phyloP scores from a whole-genome alignment of 2,888 invertebrate species.

The Apamea sordens region DNA sequence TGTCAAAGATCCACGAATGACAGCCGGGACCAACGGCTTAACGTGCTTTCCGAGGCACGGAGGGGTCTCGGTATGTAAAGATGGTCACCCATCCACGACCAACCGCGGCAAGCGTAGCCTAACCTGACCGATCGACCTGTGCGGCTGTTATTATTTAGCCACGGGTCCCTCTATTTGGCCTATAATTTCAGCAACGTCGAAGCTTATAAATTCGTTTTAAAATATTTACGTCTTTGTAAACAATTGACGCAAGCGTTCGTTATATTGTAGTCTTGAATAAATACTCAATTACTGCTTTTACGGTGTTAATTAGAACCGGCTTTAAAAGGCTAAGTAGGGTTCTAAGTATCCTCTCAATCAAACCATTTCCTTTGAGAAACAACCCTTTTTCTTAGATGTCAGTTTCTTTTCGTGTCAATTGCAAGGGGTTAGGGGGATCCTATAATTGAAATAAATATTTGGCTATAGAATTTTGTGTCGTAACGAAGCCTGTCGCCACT shows the following conservation, averaged over 20 bases:
- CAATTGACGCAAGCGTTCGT: slow-evolving; percentile 53
- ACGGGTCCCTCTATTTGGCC: no score
- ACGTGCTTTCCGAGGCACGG: no score
- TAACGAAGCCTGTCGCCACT: slow-evolving; percentile 71
- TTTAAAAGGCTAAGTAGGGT: slow-evolving; percentile 80
- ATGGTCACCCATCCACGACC: no score
- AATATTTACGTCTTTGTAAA: slow-evolving; percentile 43
- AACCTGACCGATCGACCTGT: no score
- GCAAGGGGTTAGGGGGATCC: slow-evolving; percentile 71
- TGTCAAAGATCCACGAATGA: no score
- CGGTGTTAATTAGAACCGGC: slow-evolving; percentile 81
- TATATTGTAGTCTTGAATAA: slow-evolving; percentile 68
- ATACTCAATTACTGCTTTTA: slow-evolving; percentile 76
- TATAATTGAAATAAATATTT: slow-evolving; percentile 89
- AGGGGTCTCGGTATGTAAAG: no score
- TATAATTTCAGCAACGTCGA: not conserved
- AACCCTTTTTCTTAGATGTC: slow-evolving; percentile 86
- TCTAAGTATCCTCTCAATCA: slow-evolving; percentile 82
- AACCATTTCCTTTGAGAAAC: slow-evolving; percentile 73
- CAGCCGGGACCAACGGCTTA: no score
- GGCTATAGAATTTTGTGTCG: slow-evolving; percentile 82
- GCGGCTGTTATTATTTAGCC: no score
- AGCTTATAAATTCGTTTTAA: not conserved
- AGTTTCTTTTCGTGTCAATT: slow-evolving; percentile 85
- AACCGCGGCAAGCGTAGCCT: no score